Percentiles rank a stretch among this genome's conserved stretches.
Evolutionary conservation across 2,797 vertebrate genomes (phyloP).

Genomic region (Pantherophis alleghaniensis): DNA sequence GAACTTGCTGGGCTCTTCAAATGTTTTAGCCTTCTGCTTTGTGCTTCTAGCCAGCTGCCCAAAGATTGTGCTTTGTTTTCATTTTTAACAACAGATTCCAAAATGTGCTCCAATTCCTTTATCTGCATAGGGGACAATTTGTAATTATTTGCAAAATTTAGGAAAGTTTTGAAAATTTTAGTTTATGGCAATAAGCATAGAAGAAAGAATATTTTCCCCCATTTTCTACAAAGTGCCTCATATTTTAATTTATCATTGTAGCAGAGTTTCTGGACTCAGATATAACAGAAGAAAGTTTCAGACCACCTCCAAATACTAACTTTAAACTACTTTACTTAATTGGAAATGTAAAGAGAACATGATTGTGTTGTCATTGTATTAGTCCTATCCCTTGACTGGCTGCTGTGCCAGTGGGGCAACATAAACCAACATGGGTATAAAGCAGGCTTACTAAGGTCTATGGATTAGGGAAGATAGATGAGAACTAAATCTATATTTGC

Average conservation of each 20-base stretch:
- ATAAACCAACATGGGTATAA: not conserved
- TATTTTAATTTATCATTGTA: not conserved
- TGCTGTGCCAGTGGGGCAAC: not conserved
- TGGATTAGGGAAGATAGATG: not conserved
- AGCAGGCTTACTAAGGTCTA: not conserved
- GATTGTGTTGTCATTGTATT: not conserved
- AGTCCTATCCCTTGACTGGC: not conserved
- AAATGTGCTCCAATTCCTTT: conserved; percentile 73
- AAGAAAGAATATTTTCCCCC: not conserved
- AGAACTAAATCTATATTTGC: not conserved
- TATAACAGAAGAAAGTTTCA: not conserved
- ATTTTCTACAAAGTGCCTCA: not conserved
- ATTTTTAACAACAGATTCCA: conserved; percentile 73
- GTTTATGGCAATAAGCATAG: not conserved
- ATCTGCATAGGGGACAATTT: conserved; percentile 65
- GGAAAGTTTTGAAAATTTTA: not conserved
- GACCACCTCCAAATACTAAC: too few relatives aligned
- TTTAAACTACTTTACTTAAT: not conserved
- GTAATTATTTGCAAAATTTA: conserved; percentile 1
- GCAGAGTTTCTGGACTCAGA: not conserved
- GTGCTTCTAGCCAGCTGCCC: conserved; percentile 77
- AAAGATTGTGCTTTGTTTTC: conserved; percentile 76
- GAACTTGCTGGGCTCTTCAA: conserved; percentile 73
- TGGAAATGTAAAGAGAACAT: not conserved
- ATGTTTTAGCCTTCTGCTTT: conserved; percentile 71